A percentile compares a stretch with the other conserved stretches of the same genome.
Evolutionary conservation across 2,113 vertebrate species (phyloP).

Genomic region (Cochlearius cochlearius): DNA sequence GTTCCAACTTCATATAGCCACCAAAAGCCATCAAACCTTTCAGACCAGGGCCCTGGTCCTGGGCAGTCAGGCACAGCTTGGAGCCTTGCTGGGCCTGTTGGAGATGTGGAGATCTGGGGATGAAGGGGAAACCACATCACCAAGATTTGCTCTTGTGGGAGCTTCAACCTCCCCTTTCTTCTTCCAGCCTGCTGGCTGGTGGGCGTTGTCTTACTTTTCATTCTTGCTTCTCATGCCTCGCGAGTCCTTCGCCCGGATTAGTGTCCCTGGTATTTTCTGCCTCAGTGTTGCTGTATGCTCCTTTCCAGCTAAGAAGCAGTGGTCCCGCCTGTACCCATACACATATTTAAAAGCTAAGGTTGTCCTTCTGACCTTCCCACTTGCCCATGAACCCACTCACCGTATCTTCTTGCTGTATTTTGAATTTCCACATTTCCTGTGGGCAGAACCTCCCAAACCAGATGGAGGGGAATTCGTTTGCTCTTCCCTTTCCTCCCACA

Average conservation of each 20-base stretch:
- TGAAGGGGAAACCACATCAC: neutral
- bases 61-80: neutral
- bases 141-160: neutral
- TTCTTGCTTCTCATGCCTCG: neutral
- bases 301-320: neutral
- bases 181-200: neutral
- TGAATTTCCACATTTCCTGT: neutral
- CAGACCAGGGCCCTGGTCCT: neutral
- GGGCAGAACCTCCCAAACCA: neutral
- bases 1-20: neutral
- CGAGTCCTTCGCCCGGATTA: neutral
- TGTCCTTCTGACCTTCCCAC: neutral
- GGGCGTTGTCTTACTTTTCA: neutral
- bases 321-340: neutral
- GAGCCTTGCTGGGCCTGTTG: neutral
- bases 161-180: neutral
- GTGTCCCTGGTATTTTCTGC: neutral
- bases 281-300: accelerated
- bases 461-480: neutral
- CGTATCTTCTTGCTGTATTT: neutral
- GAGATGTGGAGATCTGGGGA: neutral
- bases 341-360: neutral
- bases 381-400: neutral
- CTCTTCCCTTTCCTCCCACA: neutral
- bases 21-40: neutral